These are phyloP conservation scores for Sarcophaga caerulescens DNA, from an alignment of 2,888 invertebrate species.

Conservation along the genomic window DNA sequence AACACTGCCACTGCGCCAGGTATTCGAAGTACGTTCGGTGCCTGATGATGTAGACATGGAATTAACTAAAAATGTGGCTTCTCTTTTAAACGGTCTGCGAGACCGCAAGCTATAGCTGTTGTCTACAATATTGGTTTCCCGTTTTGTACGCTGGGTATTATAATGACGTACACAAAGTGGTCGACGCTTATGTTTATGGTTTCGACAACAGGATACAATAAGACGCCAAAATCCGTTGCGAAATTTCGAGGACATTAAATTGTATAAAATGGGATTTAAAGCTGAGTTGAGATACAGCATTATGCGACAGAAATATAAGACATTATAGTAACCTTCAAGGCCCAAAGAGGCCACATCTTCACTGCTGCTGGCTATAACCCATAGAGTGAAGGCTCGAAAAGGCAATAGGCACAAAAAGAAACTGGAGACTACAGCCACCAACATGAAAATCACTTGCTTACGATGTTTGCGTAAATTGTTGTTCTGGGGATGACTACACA, in stretches of 20 bases:
- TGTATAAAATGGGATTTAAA: constrained; percentile 94
- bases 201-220: constrained; percentile 81
- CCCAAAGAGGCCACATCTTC: constrained; percentile 87
- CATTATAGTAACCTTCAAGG: constrained; percentile 90
- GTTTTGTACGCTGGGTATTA: constrained; percentile 26
- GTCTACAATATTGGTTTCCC: constrained; percentile 37
- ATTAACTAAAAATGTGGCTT: constrained; percentile 75
- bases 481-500: constrained; percentile 75
- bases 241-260: constrained; percentile 95
- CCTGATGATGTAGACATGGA: constrained; percentile 78
- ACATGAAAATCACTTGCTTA: constrained; percentile 92
- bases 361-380: constrained; percentile 90
- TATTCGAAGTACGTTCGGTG: constrained; percentile 74
- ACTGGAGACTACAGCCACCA: constrained; percentile 93
- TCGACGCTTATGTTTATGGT: background rate
- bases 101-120: constrained; percentile 49
- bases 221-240: constrained; percentile 89
- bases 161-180: constrained; percentile 31
- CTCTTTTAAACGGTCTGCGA: constrained; percentile 72
- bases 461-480: constrained; percentile 86
- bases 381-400: constrained; percentile 92
- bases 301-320: constrained; percentile 92
- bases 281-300: constrained; percentile 95
- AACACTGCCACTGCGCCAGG: constrained; percentile 75
- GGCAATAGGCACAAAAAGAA: constrained; percentile 96